Evolutionary conservation across 2,888 invertebrate genomes (phyloP).

Genomic region (Cheilosia grossa): DNA sequence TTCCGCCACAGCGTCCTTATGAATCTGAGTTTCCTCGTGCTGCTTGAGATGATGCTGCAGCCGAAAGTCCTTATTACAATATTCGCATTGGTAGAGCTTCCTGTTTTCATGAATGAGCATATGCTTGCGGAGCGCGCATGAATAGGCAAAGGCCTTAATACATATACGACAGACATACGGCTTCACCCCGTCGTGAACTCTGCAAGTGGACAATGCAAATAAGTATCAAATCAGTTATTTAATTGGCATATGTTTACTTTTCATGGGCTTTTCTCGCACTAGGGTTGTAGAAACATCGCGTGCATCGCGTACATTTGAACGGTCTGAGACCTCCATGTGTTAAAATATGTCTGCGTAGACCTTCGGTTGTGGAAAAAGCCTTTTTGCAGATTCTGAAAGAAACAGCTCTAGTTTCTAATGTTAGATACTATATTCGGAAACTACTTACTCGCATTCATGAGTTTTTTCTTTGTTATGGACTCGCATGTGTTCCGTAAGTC

Average conservation of each 20-base stretch:
- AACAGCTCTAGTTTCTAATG: background rate
- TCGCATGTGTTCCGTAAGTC: slow-evolving; percentile 81
- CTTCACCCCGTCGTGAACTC: slow-evolving; percentile 80
- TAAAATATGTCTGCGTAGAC: slow-evolving; percentile 80
- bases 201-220: slow-evolving; percentile 25
- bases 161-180: slow-evolving; percentile 80
- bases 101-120: slow-evolving; percentile 81
- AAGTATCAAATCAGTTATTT: background rate
- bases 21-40: slow-evolving; percentile 80
- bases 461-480: slow-evolving; percentile 79
- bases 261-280: slow-evolving; percentile 81
- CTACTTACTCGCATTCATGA: slow-evolving; percentile 79
- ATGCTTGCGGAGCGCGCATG: slow-evolving; percentile 80
- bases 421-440: background rate
- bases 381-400: slow-evolving; percentile 78
- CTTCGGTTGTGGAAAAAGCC: slow-evolving; percentile 80
- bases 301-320: slow-evolving; percentile 80
- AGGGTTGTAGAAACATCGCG: slow-evolving; percentile 80
- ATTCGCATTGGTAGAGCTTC: slow-evolving; percentile 80
- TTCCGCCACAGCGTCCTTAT: slow-evolving; percentile 79
- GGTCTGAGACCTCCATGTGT: slow-evolving; percentile 81
- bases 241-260: slow-evolving; percentile 75
- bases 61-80: slow-evolving; percentile 81
- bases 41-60: slow-evolving; percentile 81
- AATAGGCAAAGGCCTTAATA: slow-evolving; percentile 80